Evolutionary conservation across 2,888 invertebrate species (phyloP), one percentile per base, ranked within the genome.

Genomic region (Spodoptera picta): DNA sequence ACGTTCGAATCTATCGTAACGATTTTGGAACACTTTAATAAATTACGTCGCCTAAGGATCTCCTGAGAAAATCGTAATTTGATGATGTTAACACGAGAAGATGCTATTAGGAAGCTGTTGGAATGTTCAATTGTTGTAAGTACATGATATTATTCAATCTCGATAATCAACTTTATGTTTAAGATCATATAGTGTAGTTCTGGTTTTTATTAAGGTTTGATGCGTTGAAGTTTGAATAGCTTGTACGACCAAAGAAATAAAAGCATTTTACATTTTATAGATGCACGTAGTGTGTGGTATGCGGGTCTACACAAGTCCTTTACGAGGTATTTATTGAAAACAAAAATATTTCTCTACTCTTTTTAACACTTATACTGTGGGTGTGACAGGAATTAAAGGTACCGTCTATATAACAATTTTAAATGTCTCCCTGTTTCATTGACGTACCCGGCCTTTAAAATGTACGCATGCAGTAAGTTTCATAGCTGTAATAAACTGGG

Each of bases 221-320:
- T 45, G 46, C 54, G 50, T 70, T 65, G 49, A 65, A 74, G 74
- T 47, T 70, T 65, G 51, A 65, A 76, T 74, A 68, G 50, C 41
- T 60, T 51, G 53, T 56, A 55, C 63, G 57, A 65, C 65, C 63
- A 71, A 67, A 65, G 72, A 65, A 69, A 77, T 78, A 77, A 75
- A 75, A 73, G 65, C 71, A 81, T 27, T 4, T 27, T 27, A 82
- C 70, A 76, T 78, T 80, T 84, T 82, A 85, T 81, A 66, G 79
- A 79, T 67, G 55, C 67, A 55, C 78, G 63, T 66, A 73, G 58
- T 69, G 79, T 76, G 82, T 76, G 82, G 83, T 76, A 86, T 87
- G 83, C 85, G 86, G 86, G 86, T 67, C 69, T 77, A 73, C 65
- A 80, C 79, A 74, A 81, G 81, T 69, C 75, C 75, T 78, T 83